These are phyloP conservation scores for Pollenia angustigena DNA, from an alignment of 2,888 invertebrate species.

Conservation along the genomic window DNA sequence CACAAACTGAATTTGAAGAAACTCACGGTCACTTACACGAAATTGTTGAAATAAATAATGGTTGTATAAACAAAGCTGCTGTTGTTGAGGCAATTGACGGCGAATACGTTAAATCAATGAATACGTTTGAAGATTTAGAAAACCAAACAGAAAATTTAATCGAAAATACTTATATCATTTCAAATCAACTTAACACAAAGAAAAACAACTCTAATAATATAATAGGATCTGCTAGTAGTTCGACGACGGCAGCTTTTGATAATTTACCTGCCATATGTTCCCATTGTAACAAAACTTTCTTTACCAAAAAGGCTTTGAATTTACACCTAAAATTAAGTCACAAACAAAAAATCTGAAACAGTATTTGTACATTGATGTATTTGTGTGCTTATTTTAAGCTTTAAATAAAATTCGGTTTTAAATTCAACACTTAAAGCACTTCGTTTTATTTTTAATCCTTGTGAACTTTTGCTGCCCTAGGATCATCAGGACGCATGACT, in stretches of 20 bases:
- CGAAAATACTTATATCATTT: background rate
- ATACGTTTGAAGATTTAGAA: background rate
- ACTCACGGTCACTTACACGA: constrained; percentile 1
- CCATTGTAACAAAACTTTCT: constrained; percentile 52
- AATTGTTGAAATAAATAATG: background rate
- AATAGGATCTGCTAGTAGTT: no score
- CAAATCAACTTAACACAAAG: background rate
- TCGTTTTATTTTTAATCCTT: constrained; percentile 83
- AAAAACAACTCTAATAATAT: background rate
- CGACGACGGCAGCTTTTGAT: background rate
- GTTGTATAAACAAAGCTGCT: background rate
- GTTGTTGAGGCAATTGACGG: background rate
- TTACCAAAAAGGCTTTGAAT: constrained; percentile 58
- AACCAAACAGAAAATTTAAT: background rate
- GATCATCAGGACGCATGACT: constrained; percentile 89
- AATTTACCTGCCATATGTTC: constrained; percentile 15
- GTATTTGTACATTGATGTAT: background rate
- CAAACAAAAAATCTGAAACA: constrained; percentile 36
- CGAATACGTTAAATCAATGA: background rate
- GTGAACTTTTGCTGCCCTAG: constrained; percentile 86
- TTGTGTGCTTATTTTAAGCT: background rate
- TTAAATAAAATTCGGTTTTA: constrained; percentile 49
- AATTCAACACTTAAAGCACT: constrained; percentile 44
- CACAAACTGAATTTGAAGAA: constrained; percentile 77
- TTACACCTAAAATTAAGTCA: constrained; percentile 65